A percentile compares a stretch with the other conserved stretches of the same genome.
Conservation (phyloP, 2,888 invertebrate species). For the Tuta absoluta region DNA sequence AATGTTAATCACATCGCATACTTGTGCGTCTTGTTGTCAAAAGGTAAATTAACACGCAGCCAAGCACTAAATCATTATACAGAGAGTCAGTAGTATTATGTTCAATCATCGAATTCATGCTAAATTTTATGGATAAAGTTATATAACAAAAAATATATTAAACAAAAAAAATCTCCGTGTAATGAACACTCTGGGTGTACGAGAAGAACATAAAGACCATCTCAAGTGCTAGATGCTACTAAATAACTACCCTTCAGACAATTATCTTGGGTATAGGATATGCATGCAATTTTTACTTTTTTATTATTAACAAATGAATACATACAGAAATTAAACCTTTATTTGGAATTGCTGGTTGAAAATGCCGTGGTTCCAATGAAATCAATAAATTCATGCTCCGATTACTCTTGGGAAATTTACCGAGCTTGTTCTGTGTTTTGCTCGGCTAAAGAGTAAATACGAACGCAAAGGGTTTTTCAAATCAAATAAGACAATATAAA, state of each 20-base stretch:
- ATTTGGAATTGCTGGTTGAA: constrained; percentile 1
- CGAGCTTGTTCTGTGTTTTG: constrained; percentile 29
- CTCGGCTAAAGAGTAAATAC: constrained; percentile 18
- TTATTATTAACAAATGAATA: neutral
- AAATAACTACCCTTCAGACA: neutral
- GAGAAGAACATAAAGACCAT: neutral
- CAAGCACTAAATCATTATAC: too few relatives aligned
- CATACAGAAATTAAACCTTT: constrained; percentile 2
- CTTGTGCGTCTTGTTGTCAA: too few relatives aligned
- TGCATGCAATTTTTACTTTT: neutral
- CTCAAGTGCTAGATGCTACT: neutral
- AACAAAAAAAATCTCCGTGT: neutral
- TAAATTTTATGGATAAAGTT: too few relatives aligned
- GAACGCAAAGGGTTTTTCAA: neutral
- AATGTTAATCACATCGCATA: too few relatives aligned
- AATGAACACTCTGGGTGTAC: neutral
- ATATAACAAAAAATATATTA: too few relatives aligned
- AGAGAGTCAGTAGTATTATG: too few relatives aligned
- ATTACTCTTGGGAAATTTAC: constrained; percentile 34
- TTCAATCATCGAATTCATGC: too few relatives aligned
- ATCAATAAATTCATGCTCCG: constrained; percentile 33
- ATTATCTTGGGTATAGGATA: neutral
- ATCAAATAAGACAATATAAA: neutral
- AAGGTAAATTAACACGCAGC: too few relatives aligned
- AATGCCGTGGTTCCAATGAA: constrained; percentile 28